phyloP scores from a whole-genome alignment of 1,140 invertebrate genomes.

The Pseudoatta argentina region DNA sequence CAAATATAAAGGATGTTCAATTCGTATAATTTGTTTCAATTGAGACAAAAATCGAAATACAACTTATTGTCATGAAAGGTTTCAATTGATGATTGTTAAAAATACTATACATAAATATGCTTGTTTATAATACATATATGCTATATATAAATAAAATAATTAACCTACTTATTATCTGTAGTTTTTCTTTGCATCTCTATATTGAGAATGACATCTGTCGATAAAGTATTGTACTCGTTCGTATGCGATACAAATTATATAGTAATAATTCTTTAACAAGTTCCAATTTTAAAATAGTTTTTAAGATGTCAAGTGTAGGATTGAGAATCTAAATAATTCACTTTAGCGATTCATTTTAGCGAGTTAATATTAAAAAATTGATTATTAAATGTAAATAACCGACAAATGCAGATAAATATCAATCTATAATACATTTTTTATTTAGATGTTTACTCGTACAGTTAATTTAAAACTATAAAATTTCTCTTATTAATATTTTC shows the following conservation, averaged over 20 bases:
- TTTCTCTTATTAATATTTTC: background rate
- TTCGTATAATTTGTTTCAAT: background rate
- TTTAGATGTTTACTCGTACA: background rate
- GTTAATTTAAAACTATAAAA: background rate
- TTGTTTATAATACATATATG: background rate
- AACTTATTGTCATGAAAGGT: background rate
- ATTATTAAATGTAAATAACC: background rate
- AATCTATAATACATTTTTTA: background rate
- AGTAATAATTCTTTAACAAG: background rate
- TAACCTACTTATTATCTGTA: background rate
- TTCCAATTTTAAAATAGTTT: background rate
- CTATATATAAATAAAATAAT: background rate
- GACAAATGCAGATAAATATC: background rate
- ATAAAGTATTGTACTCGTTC: constrained; percentile 5
- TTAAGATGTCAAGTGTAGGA: background rate
- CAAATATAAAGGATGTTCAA: background rate
- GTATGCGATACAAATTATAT: background rate
- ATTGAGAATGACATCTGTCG: background rate
- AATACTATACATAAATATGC: background rate
- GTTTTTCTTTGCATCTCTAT: background rate
- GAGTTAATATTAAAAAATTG: constrained; percentile 12
- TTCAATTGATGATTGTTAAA: constrained; percentile 2
- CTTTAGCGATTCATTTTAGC: background rate
- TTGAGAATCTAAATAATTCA: background rate
- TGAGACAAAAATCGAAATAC: background rate